phyloP scores from a whole-genome alignment of 2,113 vertebrate genomes.

The Psilopsiagon aymara region DNA sequence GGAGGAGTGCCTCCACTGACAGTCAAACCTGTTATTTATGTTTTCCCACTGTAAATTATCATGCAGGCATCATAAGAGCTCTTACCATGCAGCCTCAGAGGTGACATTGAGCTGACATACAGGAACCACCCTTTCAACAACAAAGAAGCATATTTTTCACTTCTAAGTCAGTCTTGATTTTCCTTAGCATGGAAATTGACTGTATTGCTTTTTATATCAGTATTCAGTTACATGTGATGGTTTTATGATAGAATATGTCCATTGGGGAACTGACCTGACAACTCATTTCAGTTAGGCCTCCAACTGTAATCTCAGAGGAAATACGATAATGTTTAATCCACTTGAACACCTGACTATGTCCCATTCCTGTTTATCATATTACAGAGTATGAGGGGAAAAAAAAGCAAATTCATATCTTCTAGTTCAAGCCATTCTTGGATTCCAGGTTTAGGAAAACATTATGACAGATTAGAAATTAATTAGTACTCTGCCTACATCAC shows the following conservation, averaged over 20 bases:
- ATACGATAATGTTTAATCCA: slow-evolving; percentile 3
- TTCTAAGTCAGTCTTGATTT: slow-evolving; percentile 16
- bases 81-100: neutral
- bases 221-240: slow-evolving; percentile 28
- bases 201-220: slow-evolving; percentile 18
- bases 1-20: neutral
- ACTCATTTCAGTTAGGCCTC: slow-evolving; percentile 13
- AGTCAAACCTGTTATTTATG: neutral
- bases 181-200: neutral
- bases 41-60: neutral
- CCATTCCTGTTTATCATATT: neutral
- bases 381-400: neutral
- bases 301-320: neutral
- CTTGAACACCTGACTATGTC: neutral
- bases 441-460: slow-evolving; percentile 11
- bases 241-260: slow-evolving; percentile 17
- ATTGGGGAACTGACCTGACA: slow-evolving; percentile 5
- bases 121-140: neutral
- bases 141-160: neutral
- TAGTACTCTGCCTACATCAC: neutral
- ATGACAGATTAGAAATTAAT: slow-evolving; percentile 35
- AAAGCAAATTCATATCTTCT: neutral
- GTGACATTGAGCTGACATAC: neutral
- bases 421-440: neutral
- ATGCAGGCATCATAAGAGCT: neutral